Conservation (phyloP, 2,797 vertebrate genomes). For the Hydrolagus colliei region DNA sequence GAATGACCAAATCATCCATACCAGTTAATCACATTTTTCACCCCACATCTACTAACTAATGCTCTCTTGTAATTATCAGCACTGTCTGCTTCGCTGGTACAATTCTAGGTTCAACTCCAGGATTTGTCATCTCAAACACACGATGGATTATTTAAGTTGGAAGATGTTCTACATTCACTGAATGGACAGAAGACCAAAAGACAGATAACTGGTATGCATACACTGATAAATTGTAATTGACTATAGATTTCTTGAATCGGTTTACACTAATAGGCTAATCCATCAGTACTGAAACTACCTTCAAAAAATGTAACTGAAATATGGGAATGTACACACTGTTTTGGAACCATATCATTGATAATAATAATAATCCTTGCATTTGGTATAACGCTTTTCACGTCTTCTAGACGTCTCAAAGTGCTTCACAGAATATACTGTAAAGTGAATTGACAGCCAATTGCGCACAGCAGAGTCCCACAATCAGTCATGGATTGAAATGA, state of each 20-base stretch:
- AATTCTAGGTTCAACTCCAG: background rate
- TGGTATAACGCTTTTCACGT: too few species aligned
- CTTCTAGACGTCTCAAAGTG: too few species aligned
- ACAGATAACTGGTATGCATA: background rate
- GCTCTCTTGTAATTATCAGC: too few species aligned
- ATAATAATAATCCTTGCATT: too few species aligned
- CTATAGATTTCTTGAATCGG: background rate
- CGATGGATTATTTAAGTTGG: background rate
- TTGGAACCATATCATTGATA: background rate
- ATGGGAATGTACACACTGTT: background rate
- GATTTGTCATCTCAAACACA: background rate
- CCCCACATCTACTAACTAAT: too few species aligned
- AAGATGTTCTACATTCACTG: background rate
- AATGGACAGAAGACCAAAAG: background rate
- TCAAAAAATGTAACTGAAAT: background rate
- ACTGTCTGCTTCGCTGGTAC: too few species aligned
- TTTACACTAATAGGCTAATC: constrained; percentile 9
- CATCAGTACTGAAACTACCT: background rate
- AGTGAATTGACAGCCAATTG: too few species aligned
- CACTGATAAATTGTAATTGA: constrained; percentile 1
- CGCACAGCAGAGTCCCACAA: too few species aligned
- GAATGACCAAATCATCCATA: too few species aligned
- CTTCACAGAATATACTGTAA: too few species aligned
- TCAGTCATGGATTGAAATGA: too few species aligned
- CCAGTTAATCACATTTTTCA: too few species aligned